These are phyloP conservation scores for Phrynocephalus versicolor DNA, from an alignment of 2,113 vertebrate genomes.

Conservation along the genomic window DNA sequence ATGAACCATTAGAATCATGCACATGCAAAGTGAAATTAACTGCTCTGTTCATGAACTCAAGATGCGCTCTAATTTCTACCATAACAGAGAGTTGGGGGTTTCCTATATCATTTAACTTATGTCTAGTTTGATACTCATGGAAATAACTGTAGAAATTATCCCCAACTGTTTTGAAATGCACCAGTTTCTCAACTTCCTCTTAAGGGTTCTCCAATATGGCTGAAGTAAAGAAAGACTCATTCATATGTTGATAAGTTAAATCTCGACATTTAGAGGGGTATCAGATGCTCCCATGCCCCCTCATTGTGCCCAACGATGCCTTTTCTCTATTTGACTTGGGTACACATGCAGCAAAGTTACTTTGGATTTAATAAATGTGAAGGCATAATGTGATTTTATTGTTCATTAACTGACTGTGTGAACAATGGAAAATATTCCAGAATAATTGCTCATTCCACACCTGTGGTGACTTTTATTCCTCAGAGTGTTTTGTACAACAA, in stretches of 20 bases:
- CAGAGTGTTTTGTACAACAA: not conserved
- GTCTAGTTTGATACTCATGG: not conserved
- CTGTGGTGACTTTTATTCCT: not conserved
- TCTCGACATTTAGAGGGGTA: not conserved
- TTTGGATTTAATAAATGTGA: not conserved
- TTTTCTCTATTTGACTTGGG: not conserved
- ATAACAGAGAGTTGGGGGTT: fast-evolving
- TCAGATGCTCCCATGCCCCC: not conserved
- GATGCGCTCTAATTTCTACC: not conserved
- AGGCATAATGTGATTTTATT: not conserved
- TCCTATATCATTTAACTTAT: not conserved
- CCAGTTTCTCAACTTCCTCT: slow-evolving; percentile 2
- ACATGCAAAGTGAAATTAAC: not conserved
- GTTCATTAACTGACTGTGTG: not conserved
- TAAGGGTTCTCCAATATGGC: not conserved
- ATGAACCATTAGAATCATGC: not conserved
- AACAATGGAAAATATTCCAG: not conserved
- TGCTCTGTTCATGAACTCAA: fast-evolving
- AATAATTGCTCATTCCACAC: not conserved
- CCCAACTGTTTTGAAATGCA: slow-evolving; percentile 1
- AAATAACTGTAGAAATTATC: not conserved
- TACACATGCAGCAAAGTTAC: not conserved
- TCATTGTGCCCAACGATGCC: not conserved
- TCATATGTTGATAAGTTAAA: not conserved
- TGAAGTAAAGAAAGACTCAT: not conserved